Base-by-base conservation (phyloP, 2,113 vertebrate species). In the Eulemur rufifrons region DNA sequence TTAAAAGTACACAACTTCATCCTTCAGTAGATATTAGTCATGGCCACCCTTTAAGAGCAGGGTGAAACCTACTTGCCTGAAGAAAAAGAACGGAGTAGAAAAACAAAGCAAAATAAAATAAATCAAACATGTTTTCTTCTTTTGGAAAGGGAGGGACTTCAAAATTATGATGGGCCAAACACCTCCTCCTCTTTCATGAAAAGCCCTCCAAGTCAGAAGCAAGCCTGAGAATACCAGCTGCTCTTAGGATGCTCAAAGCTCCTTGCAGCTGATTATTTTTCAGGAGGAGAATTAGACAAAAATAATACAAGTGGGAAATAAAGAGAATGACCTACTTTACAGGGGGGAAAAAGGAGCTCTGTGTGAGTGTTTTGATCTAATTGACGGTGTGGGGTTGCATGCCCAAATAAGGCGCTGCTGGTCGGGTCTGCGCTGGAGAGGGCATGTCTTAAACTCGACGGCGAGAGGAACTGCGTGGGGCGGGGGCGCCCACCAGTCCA, bases 291-390 rank as follows among this genome's bases (percentile, higher is more conserved):
- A 98, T 96, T 97, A 97, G 61, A 96, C 3, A 89, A 92, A 97
- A 96, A 98, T 85, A 97, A 97, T 63, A 86, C 91, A 97, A 98
- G 96, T 73, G 96, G 82, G 95, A 98, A 98, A 98, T 97, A 98
- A 98, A 98, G 97, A 98, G 97, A 98, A 97, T 98, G 98, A 98
- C 98, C 98, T 98, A 98, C 96, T 98, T 98, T 98, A 78, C 66
- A 3, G 69, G 94, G 95, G 97, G 96, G 32, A 21, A 32, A 42
- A n/a, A 94, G 89, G 76, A 81, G 83, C 85, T 96, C 94, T 94
- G 95, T 89, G 96, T 96, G 97, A 98, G 96, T 88, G 92, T 97
- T 98, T 98, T 98, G 97, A 98, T 98, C 98, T 98, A 98, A 98
- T 98, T 98, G 98, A 98, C 88, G 80, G 95, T 95, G 96, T 96